Evolutionary conservation across 2,113 vertebrate species (phyloP), one percentile per base, ranked within the genome.

Genomic region (Promerops cafer): DNA sequence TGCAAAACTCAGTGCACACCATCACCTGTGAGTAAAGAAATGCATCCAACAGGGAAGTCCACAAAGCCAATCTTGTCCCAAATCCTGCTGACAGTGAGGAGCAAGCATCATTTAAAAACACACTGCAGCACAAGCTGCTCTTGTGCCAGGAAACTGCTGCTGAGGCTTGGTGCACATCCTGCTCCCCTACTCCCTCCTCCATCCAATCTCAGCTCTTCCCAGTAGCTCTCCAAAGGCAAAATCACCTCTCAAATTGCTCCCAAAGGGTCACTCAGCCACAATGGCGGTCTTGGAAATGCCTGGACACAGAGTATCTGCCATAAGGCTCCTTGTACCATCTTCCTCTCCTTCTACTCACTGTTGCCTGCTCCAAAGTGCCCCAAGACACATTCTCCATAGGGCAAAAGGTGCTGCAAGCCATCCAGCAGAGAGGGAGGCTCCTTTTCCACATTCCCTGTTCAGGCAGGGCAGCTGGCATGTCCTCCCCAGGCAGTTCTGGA

Each of bases 81-180:
- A 64, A 45, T 39, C 53, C 71, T 13, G 11, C 49, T 52, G 70
- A 31, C 35, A n/a, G 42, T 1, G 1, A 64, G 54, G n/a, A 74
- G 49, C 13, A 64, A 76, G 76, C 76, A 83, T 39, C 45, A 39
- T 12, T 40, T 35, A 40, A 59, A 93, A 39, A 2, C 27, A 9
- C 0, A 0, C 1, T 16, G 71, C 68, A 60, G 16, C 30, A 56
- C 35, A 59, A 59, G 42, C 23, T 9, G 39, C 15, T 53, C 52
- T 82, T 28, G 0, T 3, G 10, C 24, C 54, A 74, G 39, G 33
- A 71, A 79, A 52, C 18, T 35, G 35, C 6, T 54, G 54, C 60
- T 49, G 50, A 84, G 56, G 24, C 60, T 65, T 13, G 20, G 49
- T 16, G 49, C 2, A 8, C 31, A 45, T 54, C 39, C 75, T 79